Evolutionary conservation across 2,113 vertebrate genomes (phyloP).

Genomic region (Dasyprocta punctata): DNA sequence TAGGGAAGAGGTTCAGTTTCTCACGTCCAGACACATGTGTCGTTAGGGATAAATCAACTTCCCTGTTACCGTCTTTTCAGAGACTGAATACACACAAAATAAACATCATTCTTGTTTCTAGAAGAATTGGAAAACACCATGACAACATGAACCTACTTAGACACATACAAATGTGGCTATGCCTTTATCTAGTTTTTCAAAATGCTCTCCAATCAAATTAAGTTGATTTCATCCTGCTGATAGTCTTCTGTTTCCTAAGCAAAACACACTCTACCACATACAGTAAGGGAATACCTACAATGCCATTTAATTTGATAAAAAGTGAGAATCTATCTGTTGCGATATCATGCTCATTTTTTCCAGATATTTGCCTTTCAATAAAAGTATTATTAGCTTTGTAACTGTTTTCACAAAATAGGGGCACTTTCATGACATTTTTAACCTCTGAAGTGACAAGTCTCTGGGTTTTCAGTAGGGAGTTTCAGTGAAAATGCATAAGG

Average conservation of each 20-base stretch:
- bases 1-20: neutral
- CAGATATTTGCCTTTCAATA: neutral
- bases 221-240: neutral
- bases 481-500: neutral
- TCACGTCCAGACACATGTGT: fast-evolving
- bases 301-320: slow-evolving; percentile 21
- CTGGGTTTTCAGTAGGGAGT: neutral
- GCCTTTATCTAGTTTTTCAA: neutral
- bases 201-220: neutral
- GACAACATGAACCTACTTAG: neutral
- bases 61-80: neutral
- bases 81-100: neutral
- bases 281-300: neutral
- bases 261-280: neutral
- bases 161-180: neutral
- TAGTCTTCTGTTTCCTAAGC: neutral
- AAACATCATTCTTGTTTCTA: neutral
- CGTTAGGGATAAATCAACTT: neutral
- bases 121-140: neutral
- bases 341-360: neutral
- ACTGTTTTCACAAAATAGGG: neutral
- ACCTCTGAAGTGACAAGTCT: neutral
- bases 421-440: neutral
- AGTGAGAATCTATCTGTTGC: neutral
- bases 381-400: neutral